Base-by-base conservation (phyloP, 2,113 vertebrate genomes). In the Herpetotheres cachinnans region DNA sequence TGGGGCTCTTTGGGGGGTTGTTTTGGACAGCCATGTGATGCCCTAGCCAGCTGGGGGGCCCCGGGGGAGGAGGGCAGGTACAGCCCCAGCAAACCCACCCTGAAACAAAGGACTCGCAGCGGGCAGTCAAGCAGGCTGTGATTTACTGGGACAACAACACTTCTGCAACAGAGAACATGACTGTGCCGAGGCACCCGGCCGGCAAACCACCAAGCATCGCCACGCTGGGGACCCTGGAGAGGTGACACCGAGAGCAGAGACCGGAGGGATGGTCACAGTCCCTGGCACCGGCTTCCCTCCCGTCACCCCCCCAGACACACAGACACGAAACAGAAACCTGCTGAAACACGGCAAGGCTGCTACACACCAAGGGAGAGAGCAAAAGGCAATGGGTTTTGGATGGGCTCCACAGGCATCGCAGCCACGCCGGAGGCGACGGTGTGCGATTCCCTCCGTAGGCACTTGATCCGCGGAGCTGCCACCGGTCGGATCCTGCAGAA, bases 381-480 rank as follows among this genome's bases (percentile, higher is more conserved):
- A 2, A 49, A 89, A 91, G 95, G 87, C 72, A 95, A 66, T 1
- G 10, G 81, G 56, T 27, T 93, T 72, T 0, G 1, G 74, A 18
- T 1, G 12, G 56, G 80, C 82, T 90, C 86, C 88, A 22, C 0
- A 16, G 93, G 90, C 80, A 32, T 5, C 0, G 6, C 70, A 66
- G 93, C 91, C 77, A 71, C 14, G 2, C 40, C 15, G 18, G 55
- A 78, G 81, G 73, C 24, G 14, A 84, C 2, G 10, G 20, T 0
- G 3, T 19, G 62, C 2, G 29, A 38, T 47, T 94, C 52, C 46
- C 30, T 65, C 80, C 6, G 0, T 44, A 98, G 98, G 97, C 98
- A 98, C 98, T 98, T 98, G 96, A 88, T 96, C 92, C 26, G 2
- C 8, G 29, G 86, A 82, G 81, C 95, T 82, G 95, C 82, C 14